Conservation (phyloP, 2,888 invertebrate genomes). For the Drosophila tanythrix region DNA sequence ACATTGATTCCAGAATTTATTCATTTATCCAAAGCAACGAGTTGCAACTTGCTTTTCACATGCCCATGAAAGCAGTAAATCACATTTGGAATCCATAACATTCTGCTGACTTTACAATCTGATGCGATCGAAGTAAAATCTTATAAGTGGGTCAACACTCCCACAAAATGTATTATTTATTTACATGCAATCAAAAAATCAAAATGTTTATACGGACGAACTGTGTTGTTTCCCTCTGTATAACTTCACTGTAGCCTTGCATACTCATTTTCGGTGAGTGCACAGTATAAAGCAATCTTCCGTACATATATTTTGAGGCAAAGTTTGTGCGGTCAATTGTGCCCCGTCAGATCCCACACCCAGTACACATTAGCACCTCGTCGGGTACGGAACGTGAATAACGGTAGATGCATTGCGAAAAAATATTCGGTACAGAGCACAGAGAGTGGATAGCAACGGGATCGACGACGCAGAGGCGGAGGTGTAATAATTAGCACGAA, state of each 20-base stretch:
- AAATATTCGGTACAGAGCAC: not conserved
- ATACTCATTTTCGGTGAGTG: not conserved
- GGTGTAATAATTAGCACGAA: conserved; percentile 59
- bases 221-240: not conserved
- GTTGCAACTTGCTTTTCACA: not conserved
- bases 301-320: conserved; percentile 1
- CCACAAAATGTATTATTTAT: not conserved
- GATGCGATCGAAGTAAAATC: not conserved
- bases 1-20: not conserved
- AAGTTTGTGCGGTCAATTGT: conserved; percentile 7
- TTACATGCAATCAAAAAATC: not conserved
- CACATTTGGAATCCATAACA: not conserved
- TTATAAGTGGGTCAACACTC: not conserved
- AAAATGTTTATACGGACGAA: not conserved
- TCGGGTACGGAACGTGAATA: conserved; percentile 52
- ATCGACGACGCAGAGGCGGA: conserved; percentile 20
- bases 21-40: not conserved
- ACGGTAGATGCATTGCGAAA: conserved; percentile 28
- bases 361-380: conserved; percentile 67
- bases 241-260: not conserved
- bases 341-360: conserved; percentile 23
- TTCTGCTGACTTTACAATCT: not conserved
- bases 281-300: conserved; percentile 15
- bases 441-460: conserved; percentile 7
- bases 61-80: not conserved